Conservation (phyloP, 2,113 vertebrate genomes). For the Misgurnus mizolepis region DNA sequence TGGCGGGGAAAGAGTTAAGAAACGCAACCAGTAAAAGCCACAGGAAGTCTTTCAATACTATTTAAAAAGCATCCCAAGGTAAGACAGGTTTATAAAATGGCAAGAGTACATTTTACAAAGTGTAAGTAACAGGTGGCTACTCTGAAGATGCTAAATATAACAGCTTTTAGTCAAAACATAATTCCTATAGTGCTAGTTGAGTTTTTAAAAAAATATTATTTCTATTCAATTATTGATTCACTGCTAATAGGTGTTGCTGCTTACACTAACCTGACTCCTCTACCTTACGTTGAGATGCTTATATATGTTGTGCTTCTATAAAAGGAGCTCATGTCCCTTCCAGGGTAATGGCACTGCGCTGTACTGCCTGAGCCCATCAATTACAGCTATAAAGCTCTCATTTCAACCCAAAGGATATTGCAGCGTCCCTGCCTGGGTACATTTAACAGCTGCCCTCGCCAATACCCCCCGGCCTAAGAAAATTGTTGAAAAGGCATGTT, state of each 20-base stretch:
- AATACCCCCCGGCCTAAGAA: background rate
- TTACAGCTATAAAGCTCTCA: constrained; percentile 48
- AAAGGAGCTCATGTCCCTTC: constrained; percentile 36
- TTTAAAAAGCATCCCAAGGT: no score
- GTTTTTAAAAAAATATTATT: no score
- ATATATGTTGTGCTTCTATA: constrained; percentile 60
- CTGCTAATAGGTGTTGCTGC: constrained; percentile 62
- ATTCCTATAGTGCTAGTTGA: no score
- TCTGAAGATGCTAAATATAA: no score
- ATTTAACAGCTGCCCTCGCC: constrained; percentile 31
- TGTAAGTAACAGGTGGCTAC: no score
- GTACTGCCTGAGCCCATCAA: constrained; percentile 25
- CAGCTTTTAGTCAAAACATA: no score
- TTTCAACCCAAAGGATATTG: constrained; percentile 26
- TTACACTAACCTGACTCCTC: constrained; percentile 77
- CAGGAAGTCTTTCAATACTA: no score
- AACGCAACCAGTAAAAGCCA: no score
- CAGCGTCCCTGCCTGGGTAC: constrained; percentile 35
- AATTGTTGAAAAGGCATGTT: constrained; percentile 33
- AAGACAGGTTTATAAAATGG: no score
- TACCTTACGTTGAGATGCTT: constrained; percentile 69
- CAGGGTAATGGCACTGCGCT: constrained; percentile 38
- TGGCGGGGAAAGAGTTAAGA: no score
- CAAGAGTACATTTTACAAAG: no score
- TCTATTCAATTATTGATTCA: constrained; percentile 15